These are phyloP conservation scores for Saturnia japonica DNA, from an alignment of 2,888 invertebrate species.

Conservation along the genomic window DNA sequence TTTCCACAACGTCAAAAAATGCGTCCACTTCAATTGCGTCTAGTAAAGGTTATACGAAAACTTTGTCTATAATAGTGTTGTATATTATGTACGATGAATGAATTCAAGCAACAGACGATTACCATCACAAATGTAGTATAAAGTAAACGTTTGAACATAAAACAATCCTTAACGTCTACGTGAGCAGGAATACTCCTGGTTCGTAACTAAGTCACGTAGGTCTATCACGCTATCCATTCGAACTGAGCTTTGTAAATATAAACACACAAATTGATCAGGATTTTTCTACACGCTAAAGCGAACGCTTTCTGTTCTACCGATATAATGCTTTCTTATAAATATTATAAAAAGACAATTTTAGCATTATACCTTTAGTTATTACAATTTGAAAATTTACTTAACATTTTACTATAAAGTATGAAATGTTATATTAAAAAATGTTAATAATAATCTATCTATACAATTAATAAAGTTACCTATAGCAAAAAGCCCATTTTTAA, in stretches of 20 bases:
- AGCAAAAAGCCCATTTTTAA: too few species aligned
- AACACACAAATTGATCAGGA: conserved; percentile 4
- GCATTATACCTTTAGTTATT: too few species aligned
- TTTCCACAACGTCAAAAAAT: too few species aligned
- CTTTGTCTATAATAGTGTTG: too few species aligned
- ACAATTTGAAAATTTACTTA: too few species aligned
- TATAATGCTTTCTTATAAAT: neutral
- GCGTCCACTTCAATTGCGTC: too few species aligned
- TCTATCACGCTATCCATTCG: conserved; percentile 21
- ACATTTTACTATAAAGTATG: too few species aligned
- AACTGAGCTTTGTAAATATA: conserved; percentile 15
- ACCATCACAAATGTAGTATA: neutral
- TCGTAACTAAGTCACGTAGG: conserved; percentile 14
- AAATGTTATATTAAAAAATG: too few species aligned
- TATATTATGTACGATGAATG: neutral
- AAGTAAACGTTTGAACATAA: neutral
- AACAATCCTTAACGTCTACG: neutral
- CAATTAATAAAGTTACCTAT: too few species aligned
- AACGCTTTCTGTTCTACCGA: neutral
- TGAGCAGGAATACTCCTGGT: neutral
- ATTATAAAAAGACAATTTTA: too few species aligned
- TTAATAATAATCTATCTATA: too few species aligned
- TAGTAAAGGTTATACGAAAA: too few species aligned
- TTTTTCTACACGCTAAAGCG: neutral
- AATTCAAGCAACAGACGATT: neutral